A percentile compares a stretch with the other conserved stretches of the same genome.
These are phyloP conservation scores for Exocentrus adspersus DNA, from an alignment of 2,888 invertebrate genomes.

Conservation along the genomic window DNA sequence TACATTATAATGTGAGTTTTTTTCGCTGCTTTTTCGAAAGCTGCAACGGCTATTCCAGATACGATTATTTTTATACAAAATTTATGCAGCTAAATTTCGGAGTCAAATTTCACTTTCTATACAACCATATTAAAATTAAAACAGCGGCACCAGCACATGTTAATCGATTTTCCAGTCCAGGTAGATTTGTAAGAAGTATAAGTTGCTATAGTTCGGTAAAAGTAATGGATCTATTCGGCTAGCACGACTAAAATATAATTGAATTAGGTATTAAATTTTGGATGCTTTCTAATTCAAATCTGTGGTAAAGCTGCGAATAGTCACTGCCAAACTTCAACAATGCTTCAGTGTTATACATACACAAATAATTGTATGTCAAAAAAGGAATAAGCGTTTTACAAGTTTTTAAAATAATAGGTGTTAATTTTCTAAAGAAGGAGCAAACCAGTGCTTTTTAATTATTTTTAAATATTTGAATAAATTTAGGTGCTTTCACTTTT, in stretches of 20 bases:
- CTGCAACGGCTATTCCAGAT: not conserved
- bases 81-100: not conserved
- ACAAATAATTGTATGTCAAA: no score
- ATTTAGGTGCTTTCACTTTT: conserved; percentile 17
- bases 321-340: no score
- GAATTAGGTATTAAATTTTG: conserved; percentile 50
- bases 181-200: no score
- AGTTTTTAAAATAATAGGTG: no score
- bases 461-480: not conserved
- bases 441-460: not conserved
- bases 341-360: no score
- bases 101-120: not conserved
- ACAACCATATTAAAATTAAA: conserved; percentile 8
- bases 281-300: conserved; percentile 50
- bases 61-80: not conserved
- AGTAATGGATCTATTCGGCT: conserved; percentile 40
- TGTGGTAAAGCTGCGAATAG: conserved; percentile 38
- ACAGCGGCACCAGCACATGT: not conserved
- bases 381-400: no score
- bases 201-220: conserved; percentile 41
- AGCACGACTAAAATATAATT: conserved; percentile 33
- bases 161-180: no score
- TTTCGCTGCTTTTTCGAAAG: no score
- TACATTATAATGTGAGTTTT: no score
- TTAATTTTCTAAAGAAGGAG: not conserved